Percentiles rank a stretch among this genome's conserved stretches.
These are phyloP conservation scores for Calyptomena viridis DNA, from an alignment of 2,113 vertebrate genomes.

Conservation along the genomic window DNA sequence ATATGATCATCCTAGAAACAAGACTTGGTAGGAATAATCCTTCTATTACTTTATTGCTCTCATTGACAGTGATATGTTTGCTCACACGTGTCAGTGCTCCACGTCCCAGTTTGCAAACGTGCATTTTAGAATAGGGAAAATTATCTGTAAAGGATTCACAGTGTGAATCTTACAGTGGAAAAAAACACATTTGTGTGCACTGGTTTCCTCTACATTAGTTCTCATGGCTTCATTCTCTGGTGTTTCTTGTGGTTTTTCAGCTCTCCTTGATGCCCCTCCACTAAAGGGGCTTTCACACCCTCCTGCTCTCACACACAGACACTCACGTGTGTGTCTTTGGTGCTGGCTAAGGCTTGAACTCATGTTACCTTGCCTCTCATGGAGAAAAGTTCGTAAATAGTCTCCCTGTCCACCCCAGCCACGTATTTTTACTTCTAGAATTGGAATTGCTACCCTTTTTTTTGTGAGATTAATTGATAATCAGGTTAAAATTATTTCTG, in stretches of 20 bases:
- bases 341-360: not conserved
- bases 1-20: not conserved
- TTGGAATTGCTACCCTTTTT: not conserved
- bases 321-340: accelerated
- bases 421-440: not conserved
- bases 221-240: not conserved
- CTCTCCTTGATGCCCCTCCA: not conserved
- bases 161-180: not conserved
- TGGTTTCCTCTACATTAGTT: not conserved
- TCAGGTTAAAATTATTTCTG: not conserved
- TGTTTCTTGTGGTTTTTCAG: slow-evolving; percentile 30
- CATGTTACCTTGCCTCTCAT: not conserved
- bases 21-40: not conserved
- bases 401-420: not conserved
- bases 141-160: not conserved
- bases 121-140: not conserved
- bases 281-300: not conserved
- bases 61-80: accelerated
- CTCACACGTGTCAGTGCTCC: not conserved
- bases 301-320: not conserved
- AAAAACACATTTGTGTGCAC: not conserved
- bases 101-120: not conserved
- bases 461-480: not conserved
- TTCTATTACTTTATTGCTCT: not conserved
- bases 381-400: not conserved